Conservation (phyloP, 2,113 vertebrate genomes). For the Coryphaenoides rupestris region DNA sequence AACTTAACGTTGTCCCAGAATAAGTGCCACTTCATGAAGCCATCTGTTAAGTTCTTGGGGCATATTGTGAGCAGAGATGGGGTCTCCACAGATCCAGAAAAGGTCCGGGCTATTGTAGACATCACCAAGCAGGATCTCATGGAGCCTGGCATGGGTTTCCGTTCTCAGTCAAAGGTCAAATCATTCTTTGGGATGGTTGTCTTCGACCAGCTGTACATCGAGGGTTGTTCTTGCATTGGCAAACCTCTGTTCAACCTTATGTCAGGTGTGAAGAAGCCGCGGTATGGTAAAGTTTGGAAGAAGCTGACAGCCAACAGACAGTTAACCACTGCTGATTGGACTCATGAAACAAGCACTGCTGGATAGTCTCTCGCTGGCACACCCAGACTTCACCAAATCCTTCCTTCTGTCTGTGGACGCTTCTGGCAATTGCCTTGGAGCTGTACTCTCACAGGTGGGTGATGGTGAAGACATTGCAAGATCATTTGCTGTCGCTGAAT, state of each 20-base stretch:
- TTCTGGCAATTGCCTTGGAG: too few species aligned
- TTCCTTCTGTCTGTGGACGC: slow-evolving; percentile 9
- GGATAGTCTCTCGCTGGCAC: background rate
- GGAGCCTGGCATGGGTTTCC: slow-evolving; percentile 3
- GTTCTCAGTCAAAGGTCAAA: slow-evolving; percentile 9
- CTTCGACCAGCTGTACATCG: slow-evolving; percentile 30
- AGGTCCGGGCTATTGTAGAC: too few species aligned
- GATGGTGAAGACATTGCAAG: background rate
- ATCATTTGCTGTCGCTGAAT: slow-evolving; percentile 7
- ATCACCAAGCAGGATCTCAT: slow-evolving; percentile 27
- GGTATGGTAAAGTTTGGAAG: background rate
- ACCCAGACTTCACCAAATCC: slow-evolving; percentile 26
- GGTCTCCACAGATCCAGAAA: too few species aligned
- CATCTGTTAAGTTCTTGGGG: too few species aligned
- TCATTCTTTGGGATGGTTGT: slow-evolving; percentile 31
- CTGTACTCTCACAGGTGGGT: background rate
- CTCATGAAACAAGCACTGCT: slow-evolving; percentile 14
- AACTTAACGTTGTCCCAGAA: slow-evolving; percentile 30
- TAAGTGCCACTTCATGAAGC: too few species aligned
- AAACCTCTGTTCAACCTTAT: slow-evolving; percentile 19
- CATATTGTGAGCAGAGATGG: too few species aligned
- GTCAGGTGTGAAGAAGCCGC: background rate
- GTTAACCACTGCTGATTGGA: slow-evolving; percentile 33
- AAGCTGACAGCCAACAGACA: background rate
- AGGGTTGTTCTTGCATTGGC: slow-evolving; percentile 12